Conservation (phyloP, 2,888 invertebrate species). For the Adelognathus sp. region DNA sequence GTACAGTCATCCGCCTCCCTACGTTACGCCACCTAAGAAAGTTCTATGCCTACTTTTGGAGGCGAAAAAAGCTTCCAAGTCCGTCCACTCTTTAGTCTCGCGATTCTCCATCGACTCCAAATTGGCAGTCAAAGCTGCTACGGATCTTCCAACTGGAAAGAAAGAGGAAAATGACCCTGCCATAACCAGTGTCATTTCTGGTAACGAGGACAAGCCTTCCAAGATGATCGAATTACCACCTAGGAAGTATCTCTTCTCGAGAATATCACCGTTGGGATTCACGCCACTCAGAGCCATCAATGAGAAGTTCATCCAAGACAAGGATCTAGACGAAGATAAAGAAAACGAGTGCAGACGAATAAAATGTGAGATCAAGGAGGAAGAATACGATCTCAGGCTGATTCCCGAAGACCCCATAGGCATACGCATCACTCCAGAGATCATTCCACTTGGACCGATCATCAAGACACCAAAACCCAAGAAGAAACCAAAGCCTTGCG, state of each 20-base stretch:
- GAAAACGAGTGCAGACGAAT: slow-evolving; percentile 55
- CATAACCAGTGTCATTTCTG: slow-evolving; percentile 37
- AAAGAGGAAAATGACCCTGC: slow-evolving; percentile 34
- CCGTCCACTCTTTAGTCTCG: slow-evolving; percentile 75
- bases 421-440: slow-evolving; percentile 63
- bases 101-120: slow-evolving; percentile 77
- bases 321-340: slow-evolving; percentile 55
- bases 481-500: slow-evolving; percentile 61
- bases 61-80: slow-evolving; percentile 75
- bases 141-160: slow-evolving; percentile 55
- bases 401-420: slow-evolving; percentile 62
- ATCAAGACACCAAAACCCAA: slow-evolving; percentile 72
- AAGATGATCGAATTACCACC: slow-evolving; percentile 75
- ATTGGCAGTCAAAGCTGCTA: slow-evolving; percentile 70
- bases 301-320: slow-evolving; percentile 70
- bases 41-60: slow-evolving; percentile 71
- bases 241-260: slow-evolving; percentile 73
- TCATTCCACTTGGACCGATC: slow-evolving; percentile 75
- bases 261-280: slow-evolving; percentile 69
- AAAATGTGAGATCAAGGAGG: not conserved
- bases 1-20: slow-evolving; percentile 74
- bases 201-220: slow-evolving; percentile 42
- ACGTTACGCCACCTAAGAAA: slow-evolving; percentile 71
- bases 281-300: slow-evolving; percentile 76
- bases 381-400: slow-evolving; percentile 38